Percentiles rank a stretch among this genome's conserved stretches.
Conservation (phyloP, 2,113 vertebrate species). For the Motacilla tschutschensis region DNA sequence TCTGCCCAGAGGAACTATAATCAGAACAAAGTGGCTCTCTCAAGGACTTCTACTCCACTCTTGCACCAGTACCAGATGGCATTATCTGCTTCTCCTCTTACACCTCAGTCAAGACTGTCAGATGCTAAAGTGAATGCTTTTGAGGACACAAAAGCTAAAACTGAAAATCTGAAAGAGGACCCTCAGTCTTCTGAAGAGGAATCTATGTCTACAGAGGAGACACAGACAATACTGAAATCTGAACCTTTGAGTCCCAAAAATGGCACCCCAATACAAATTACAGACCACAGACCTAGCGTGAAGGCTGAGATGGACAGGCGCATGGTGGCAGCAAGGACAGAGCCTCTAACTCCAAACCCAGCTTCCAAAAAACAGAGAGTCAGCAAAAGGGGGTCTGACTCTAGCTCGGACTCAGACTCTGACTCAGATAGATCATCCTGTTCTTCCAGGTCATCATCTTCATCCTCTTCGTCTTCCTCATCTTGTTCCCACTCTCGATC, state of each 20-base stretch:
- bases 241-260: conserved; percentile 79
- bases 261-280: conserved; percentile 71
- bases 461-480: conserved; percentile 87
- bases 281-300: conserved; percentile 76
- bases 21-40: conserved; percentile 83
- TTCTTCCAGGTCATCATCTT: conserved; percentile 91
- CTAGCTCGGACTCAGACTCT: conserved; percentile 88
- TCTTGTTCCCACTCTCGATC: conserved; percentile 91
- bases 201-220: conserved; percentile 72
- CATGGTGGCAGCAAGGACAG: conserved; percentile 94
- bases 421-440: conserved; percentile 90
- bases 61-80: conserved; percentile 79
- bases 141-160: conserved; percentile 72
- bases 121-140: conserved; percentile 75
- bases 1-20: conserved; percentile 90
- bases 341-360: conserved; percentile 91
- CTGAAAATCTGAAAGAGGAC: conserved; percentile 82
- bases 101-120: conserved; percentile 68
- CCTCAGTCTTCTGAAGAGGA: conserved; percentile 83
- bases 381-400: conserved; percentile 77
- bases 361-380: conserved; percentile 87
- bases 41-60: conserved; percentile 80
- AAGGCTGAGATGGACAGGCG: conserved; percentile 76
- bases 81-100: conserved; percentile 79
- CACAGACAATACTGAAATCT: conserved; percentile 68